Evolutionary conservation across 2,797 vertebrate species (phyloP).

Genomic region (Pelochelys cantorii): DNA sequence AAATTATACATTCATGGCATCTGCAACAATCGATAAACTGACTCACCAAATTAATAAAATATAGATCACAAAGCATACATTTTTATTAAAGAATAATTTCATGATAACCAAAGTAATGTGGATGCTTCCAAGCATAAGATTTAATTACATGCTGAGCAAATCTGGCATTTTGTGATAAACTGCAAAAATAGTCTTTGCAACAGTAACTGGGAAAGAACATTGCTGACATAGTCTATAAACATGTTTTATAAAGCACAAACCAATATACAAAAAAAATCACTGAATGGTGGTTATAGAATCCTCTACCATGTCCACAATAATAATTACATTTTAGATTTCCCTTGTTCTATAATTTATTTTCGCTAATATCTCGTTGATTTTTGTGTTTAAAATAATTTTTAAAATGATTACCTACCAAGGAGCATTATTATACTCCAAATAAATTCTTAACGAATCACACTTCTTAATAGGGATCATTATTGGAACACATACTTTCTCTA

Average conservation of each 20-base stretch:
- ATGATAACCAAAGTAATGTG: conserved; percentile 76
- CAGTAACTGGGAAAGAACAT: conserved; percentile 54
- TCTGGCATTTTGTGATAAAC: conserved; percentile 81
- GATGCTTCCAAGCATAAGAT: conserved; percentile 80
- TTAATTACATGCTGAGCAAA: conserved; percentile 81
- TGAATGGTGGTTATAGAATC: conserved; percentile 32
- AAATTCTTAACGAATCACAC: neutral
- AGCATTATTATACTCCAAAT: conserved; percentile 18
- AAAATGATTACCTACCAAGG: neutral
- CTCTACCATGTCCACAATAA: neutral
- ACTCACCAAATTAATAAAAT: conserved; percentile 77
- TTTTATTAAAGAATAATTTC: conserved; percentile 79
- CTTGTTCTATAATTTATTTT: conserved; percentile 43
- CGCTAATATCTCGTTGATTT: conserved; percentile 32
- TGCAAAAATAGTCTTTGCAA: conserved; percentile 64
- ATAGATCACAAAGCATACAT: conserved; percentile 74
- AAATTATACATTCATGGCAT: conserved; percentile 66
- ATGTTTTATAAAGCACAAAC: conserved; percentile 49
- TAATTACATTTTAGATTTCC: conserved; percentile 19
- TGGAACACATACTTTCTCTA: neutral
- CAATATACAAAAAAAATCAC: neutral
- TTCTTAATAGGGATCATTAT: neutral
- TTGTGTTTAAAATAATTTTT: conserved; percentile 40
- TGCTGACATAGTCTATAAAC: conserved; percentile 67
- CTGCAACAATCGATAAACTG: conserved; percentile 71